Evolutionary conservation across 2,888 invertebrate species (phyloP), one percentile per base, ranked within the genome.

Genomic region (Tinea semifulvella): DNA sequence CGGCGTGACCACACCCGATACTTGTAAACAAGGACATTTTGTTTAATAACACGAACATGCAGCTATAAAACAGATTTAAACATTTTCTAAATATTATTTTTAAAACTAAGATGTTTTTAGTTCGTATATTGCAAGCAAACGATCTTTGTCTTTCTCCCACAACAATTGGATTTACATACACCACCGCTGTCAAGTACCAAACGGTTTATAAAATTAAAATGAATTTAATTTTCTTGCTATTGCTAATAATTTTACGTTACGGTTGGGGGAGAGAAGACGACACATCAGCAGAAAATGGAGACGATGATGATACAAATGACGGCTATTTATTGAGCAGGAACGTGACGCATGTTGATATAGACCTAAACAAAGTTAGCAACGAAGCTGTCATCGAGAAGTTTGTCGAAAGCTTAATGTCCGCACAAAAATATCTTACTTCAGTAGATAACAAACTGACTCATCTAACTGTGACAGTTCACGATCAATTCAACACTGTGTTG

Each of bases 391-490:
- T 73, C 0, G 76, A 76, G 46, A 73, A 70, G 42, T 75, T 77
- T 50, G 65, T 74, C 0, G 71, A 76, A 43, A 72, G 68, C 0
- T 53, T 79, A 10, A 61, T 76, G 57, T 53, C 68, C 1, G 72
- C 69, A 45, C 74, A 76, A 46, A 64, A 56, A 48, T 75, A 75
- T 50, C 54, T 75, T 26, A 69, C 68, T 49, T 61, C 68, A 61
- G 63, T 77, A 20, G 72, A 74, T 49, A 56, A 53, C 10, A 74
- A 69, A 49, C 35, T 77, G 3, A 61, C 55, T 20, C 68, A 70
- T 45, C 52, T 77, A 36, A 69, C 74, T 44, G 52, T 60, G 1
- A 60, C 57, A 1, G 60, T 74, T 36, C 66, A 72, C 40, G 76
- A 76, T 40, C 61, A 61, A 48, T 57, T 65, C 0, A 68, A 64